These are phyloP conservation scores for Hippocampus zosterae DNA, from an alignment of 2,113 vertebrate genomes.

Conservation along the genomic window DNA sequence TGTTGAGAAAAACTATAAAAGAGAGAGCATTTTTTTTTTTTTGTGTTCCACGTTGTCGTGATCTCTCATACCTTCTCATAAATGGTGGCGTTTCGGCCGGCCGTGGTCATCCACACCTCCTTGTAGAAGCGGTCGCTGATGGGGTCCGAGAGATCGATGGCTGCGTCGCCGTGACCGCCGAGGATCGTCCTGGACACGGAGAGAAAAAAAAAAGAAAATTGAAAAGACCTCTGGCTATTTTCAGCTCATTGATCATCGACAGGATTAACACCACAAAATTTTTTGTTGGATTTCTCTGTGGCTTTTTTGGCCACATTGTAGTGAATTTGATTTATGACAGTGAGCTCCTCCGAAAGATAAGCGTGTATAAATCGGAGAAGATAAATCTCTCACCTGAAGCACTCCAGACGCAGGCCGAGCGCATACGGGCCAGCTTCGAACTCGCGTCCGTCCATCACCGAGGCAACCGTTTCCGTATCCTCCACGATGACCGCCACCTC, in stretches of 20 bases:
- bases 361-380: not conserved
- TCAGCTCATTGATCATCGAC: not conserved
- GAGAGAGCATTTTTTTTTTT: no score
- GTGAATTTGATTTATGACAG: no score
- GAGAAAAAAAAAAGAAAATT: not conserved
- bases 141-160: slow-evolving; percentile 83
- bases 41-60: not conserved
- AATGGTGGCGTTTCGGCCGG: slow-evolving; percentile 91
- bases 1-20: no score
- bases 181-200: slow-evolving; percentile 78
- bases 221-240: no score
- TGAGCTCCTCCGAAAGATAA: not conserved
- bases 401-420: slow-evolving; percentile 84
- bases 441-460: slow-evolving; percentile 83
- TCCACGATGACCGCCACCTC: slow-evolving; percentile 90
- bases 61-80: slow-evolving; percentile 82
- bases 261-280: no score
- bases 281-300: no score
- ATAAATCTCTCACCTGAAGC: slow-evolving; percentile 80
- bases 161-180: slow-evolving; percentile 78
- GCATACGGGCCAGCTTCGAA: slow-evolving; percentile 84
- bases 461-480: slow-evolving; percentile 77
- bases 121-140: slow-evolving; percentile 95
- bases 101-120: slow-evolving; percentile 91
- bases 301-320: no score